Conservation (phyloP, 2,888 invertebrate species). For the Rhabditophanes sp. region DNA sequence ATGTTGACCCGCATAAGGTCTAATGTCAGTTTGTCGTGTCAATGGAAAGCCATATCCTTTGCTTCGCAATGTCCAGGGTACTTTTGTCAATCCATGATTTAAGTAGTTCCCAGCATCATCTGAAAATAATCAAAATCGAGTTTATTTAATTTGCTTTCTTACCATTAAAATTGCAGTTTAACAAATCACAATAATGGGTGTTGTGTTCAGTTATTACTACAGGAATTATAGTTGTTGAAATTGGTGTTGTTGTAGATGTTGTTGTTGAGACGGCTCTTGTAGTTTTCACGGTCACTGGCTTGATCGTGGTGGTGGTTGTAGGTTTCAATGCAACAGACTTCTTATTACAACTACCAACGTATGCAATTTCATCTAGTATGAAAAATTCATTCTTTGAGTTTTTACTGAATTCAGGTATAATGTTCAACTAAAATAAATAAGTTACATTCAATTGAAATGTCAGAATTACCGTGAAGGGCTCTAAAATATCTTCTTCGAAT, state of each 20-base stretch:
- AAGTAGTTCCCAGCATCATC: constrained; percentile 40
- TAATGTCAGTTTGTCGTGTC: constrained; percentile 30
- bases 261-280: constrained; percentile 6
- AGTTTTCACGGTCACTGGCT: not conserved
- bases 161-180: constrained; percentile 42
- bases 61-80: constrained; percentile 39
- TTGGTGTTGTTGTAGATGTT: constrained; percentile 2
- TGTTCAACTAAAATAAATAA: constrained; percentile 61
- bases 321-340: constrained; percentile 5
- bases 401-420: constrained; percentile 58
- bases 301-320: constrained; percentile 5
- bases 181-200: constrained; percentile 33
- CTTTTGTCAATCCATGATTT: constrained; percentile 40
- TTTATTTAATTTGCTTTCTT: not conserved
- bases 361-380: constrained; percentile 40
- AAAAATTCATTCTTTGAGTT: constrained; percentile 25
- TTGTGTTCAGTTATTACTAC: constrained; percentile 1
- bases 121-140: constrained; percentile 11
- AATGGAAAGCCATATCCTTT: constrained; percentile 36
- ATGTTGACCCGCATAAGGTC: constrained; percentile 16
- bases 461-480: constrained; percentile 28
- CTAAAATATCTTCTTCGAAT: constrained; percentile 20
- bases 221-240: constrained; percentile 2
- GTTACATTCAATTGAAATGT: constrained; percentile 32
- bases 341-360: constrained; percentile 30